phyloP scores from a whole-genome alignment of 2,797 vertebrate genomes.

The Artibeus lituratus region DNA sequence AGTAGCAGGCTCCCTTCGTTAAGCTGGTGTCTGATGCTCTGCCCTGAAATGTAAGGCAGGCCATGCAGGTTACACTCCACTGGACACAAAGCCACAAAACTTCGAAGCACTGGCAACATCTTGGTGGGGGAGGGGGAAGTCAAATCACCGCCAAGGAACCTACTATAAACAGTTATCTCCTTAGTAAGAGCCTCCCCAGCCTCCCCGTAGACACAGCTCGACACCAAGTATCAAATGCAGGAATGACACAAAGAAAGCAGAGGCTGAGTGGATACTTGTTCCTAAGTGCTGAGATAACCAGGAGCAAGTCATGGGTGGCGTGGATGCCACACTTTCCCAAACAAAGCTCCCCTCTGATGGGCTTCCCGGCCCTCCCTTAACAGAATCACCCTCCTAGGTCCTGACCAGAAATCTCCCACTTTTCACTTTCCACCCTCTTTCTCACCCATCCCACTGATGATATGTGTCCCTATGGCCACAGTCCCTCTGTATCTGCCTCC shows the following conservation, averaged over 20 bases:
- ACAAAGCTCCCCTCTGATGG: background rate
- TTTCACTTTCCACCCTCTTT: background rate
- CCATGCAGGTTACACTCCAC: background rate
- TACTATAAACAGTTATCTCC: background rate
- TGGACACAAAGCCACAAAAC: background rate
- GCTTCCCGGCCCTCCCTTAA: background rate
- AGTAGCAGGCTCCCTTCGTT: background rate
- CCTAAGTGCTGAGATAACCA: slow-evolving; percentile 12
- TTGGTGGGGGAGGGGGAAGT: background rate
- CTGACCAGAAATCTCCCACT: background rate
- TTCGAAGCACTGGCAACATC: background rate
- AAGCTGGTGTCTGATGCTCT: rapidly evolving
- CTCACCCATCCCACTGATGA: background rate
- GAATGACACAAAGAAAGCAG: background rate
- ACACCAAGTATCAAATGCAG: background rate
- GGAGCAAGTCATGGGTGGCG: rapidly evolving
- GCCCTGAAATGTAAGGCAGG: background rate
- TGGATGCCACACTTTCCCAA: background rate
- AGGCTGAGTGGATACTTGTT: slow-evolving; percentile 1
- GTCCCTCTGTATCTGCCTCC: background rate
- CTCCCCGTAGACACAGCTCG: background rate
- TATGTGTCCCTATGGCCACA: background rate
- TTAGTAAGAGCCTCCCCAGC: background rate
- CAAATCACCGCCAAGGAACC: background rate
- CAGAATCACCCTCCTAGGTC: rapidly evolving